Percentiles rank a stretch among this genome's conserved stretches.
phyloP scores from a whole-genome alignment of 2,797 vertebrate genomes.

The Syngnathus rostellatus region DNA sequence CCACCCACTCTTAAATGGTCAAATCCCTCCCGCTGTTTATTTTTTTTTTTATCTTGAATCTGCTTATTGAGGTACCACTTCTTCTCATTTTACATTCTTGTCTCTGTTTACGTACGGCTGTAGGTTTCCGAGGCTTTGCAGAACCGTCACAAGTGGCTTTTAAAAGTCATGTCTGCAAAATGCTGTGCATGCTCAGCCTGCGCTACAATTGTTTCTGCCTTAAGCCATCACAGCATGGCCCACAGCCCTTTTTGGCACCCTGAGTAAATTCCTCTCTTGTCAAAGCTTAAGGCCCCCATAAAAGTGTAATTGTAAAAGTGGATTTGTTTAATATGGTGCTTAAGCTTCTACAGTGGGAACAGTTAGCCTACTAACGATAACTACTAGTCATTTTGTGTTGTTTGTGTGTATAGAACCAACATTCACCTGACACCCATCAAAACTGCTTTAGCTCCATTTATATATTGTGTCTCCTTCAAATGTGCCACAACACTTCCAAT shows the following conservation, averaged over 20 bases:
- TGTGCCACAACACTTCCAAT: slow-evolving; percentile 1
- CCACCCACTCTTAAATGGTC: neutral
- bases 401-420: neutral
- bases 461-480: slow-evolving; percentile 7
- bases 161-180: slow-evolving; percentile 35
- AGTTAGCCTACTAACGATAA: neutral
- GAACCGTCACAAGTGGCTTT: slow-evolving; percentile 19
- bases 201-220: slow-evolving; percentile 40
- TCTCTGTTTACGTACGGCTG: slow-evolving; percentile 33
- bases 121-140: slow-evolving; percentile 42
- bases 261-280: slow-evolving; percentile 48
- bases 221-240: slow-evolving; percentile 43
- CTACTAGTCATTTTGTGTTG: neutral
- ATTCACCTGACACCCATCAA: neutral
- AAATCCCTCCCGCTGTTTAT: neutral
- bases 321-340: slow-evolving; percentile 26
- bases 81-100: slow-evolving; percentile 54
- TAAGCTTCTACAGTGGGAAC: slow-evolving; percentile 17
- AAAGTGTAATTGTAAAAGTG: slow-evolving; percentile 27
- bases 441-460: neutral
- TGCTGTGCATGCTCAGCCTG: slow-evolving; percentile 24
- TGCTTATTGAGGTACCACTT: slow-evolving; percentile 39
- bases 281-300: slow-evolving; percentile 37
- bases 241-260: slow-evolving; percentile 36
- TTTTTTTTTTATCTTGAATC: slow-evolving; percentile 27